Conservation (phyloP, 2,113 vertebrate species). For the Triplophysa siluroides region DNA sequence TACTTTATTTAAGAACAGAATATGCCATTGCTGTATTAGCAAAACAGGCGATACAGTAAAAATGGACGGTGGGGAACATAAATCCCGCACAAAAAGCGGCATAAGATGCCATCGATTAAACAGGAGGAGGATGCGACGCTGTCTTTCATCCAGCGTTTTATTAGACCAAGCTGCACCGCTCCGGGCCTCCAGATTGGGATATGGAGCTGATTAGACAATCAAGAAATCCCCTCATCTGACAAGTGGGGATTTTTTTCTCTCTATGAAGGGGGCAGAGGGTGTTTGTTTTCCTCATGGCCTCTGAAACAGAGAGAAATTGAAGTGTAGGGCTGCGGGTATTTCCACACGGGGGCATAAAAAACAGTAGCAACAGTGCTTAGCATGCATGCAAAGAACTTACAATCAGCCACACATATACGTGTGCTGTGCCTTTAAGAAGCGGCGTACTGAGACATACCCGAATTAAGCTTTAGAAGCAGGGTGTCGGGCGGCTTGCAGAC, state of each 20-base stretch:
- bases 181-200: conserved; percentile 56
- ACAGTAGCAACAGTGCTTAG: neutral
- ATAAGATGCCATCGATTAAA: conserved; percentile 52
- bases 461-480: conserved; percentile 69
- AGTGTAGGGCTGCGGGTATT: conserved; percentile 51
- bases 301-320: conserved; percentile 28
- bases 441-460: conserved; percentile 50
- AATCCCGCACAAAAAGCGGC: conserved; percentile 11
- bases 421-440: conserved; percentile 11
- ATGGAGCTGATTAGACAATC: conserved; percentile 63
- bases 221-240: conserved; percentile 51
- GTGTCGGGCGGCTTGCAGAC: conserved; percentile 70
- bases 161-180: conserved; percentile 57
- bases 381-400: neutral
- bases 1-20: too few relatives aligned
- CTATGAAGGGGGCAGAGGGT: conserved; percentile 16
- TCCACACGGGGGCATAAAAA: conserved; percentile 40
- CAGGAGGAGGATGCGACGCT: conserved; percentile 53
- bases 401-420: neutral
- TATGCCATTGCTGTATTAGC: too few relatives aligned
- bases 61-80: neutral
- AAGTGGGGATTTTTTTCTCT: conserved; percentile 53
- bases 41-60: neutral
- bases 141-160: conserved; percentile 65
- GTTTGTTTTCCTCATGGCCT: conserved; percentile 43